Conservation (phyloP, 2,113 vertebrate genomes). For the Myiozetetes cayanensis region DNA sequence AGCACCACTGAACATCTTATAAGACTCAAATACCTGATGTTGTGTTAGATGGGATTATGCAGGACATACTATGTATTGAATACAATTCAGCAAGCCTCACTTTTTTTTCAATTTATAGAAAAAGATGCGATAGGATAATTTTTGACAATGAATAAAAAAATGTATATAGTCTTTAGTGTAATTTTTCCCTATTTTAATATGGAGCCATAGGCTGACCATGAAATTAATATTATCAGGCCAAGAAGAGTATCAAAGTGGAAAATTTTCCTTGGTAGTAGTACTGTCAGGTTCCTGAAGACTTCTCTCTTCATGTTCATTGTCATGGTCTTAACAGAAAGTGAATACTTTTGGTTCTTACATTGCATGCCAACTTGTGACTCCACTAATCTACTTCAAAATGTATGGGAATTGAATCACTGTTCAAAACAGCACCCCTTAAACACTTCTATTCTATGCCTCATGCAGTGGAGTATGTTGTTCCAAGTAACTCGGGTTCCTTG, state of each 20-base stretch:
- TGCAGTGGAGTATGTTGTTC: not conserved
- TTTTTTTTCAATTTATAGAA: not conserved
- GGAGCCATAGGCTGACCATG: not conserved
- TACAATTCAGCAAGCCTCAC: not conserved
- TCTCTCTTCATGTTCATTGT: not conserved
- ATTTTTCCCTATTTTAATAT: not conserved
- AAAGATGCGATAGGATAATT: not conserved
- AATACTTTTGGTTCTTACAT: not conserved
- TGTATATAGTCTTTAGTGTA: not conserved
- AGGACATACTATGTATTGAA: not conserved
- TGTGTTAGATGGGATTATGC: not conserved
- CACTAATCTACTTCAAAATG: not conserved
- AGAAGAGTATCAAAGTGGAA: not conserved
- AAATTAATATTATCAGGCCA: not conserved
- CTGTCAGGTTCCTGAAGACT: not conserved
- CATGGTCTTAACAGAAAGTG: not conserved
- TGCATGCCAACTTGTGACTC: not conserved
- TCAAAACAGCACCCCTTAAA: not conserved
- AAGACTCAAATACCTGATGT: not conserved
- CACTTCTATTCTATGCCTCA: not conserved
- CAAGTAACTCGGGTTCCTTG: not conserved
- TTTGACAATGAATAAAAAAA: not conserved
- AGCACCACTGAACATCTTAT: not conserved
- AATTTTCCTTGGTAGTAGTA: not conserved
- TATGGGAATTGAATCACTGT: not conserved